Evolutionary conservation across 2,888 invertebrate species (phyloP).

Genomic region (Eretmocerus hayati): DNA sequence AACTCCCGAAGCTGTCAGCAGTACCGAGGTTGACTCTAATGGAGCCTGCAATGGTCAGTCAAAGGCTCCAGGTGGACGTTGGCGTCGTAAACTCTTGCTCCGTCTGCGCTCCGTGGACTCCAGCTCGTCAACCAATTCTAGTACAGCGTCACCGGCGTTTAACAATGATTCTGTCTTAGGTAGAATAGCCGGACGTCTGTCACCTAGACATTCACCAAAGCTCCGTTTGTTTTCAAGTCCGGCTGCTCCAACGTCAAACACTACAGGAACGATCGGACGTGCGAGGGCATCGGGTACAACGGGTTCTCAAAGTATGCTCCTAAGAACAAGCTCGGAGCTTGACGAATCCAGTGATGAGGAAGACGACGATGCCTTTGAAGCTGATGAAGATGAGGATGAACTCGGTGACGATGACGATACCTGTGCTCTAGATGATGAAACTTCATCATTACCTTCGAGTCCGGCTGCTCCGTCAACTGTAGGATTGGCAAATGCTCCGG

Average conservation of each 20-base stretch:
- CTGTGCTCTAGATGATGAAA: constrained; percentile 49
- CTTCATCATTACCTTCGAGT: constrained; percentile 37
- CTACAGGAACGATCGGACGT: constrained; percentile 15
- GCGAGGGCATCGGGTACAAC: constrained; percentile 17
- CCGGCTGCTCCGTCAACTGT: constrained; percentile 41
- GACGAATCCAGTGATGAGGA: constrained; percentile 26
- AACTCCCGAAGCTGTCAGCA: constrained; percentile 6
- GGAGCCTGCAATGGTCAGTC: background rate
- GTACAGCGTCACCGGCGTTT: constrained; percentile 34
- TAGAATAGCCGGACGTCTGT: too few relatives aligned
- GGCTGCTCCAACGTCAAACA: too few relatives aligned
- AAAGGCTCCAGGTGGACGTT: constrained; percentile 36
- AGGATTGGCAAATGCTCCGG: constrained; percentile 45
- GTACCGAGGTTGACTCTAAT: constrained; percentile 7
- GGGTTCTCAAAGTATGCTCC: constrained; percentile 31
- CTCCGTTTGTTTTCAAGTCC: too few relatives aligned
- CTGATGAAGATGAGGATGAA: constrained; percentile 22
- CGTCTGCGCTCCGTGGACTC: constrained; percentile 49
- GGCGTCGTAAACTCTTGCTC: constrained; percentile 52
- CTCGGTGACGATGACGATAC: constrained; percentile 35
- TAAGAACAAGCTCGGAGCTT: constrained; percentile 37
- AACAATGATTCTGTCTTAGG: too few relatives aligned
- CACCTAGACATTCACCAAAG: background rate
- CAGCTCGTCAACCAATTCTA: constrained; percentile 30
- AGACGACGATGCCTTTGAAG: constrained; percentile 12